These are phyloP conservation scores for Drosophila sp. DNA, from an alignment of 1,140 invertebrate genomes.

Conservation along the genomic window DNA sequence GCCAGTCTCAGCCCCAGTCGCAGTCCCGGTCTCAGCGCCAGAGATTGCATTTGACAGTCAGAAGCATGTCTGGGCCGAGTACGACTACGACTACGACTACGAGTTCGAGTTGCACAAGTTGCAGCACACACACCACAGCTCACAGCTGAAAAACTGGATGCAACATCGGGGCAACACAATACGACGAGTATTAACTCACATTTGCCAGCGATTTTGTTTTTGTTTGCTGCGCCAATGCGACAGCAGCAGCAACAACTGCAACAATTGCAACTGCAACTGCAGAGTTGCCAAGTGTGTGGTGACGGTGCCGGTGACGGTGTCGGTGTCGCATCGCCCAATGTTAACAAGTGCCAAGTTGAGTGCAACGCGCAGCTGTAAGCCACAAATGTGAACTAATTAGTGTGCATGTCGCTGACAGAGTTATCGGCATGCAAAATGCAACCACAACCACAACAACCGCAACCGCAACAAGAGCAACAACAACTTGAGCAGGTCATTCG, in stretches of 20 bases:
- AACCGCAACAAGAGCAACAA: slow-evolving; percentile 5
- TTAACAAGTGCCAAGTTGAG: slow-evolving; percentile 74
- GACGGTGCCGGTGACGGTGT: slow-evolving; percentile 19
- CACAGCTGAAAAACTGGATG: slow-evolving; percentile 69
- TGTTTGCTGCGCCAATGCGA: slow-evolving; percentile 24
- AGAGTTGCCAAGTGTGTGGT: too few relatives aligned
- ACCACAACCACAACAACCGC: not conserved
- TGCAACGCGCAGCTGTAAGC: slow-evolving; percentile 55
- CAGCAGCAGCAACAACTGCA: not conserved
- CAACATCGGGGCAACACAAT: slow-evolving; percentile 33
- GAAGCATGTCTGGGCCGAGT: slow-evolving; percentile 46
- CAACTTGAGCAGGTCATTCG: slow-evolving; percentile 65
- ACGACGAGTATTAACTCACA: slow-evolving; percentile 71
- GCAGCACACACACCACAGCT: slow-evolving; percentile 32
- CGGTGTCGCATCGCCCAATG: slow-evolving; percentile 43
- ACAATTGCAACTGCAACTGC: not conserved
- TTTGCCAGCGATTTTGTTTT: slow-evolving; percentile 60
- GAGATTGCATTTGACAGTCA: slow-evolving; percentile 78
- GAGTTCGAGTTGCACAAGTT: slow-evolving; percentile 17
- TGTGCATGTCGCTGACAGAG: slow-evolving; percentile 79
- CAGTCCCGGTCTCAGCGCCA: slow-evolving; percentile 24
- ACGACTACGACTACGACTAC: not conserved
- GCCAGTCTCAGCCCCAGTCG: too few relatives aligned
- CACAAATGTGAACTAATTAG: slow-evolving; percentile 74
- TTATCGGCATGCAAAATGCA: slow-evolving; percentile 55